Percentiles rank a stretch among this genome's conserved stretches.
These are phyloP conservation scores for Diachasma alloeum DNA, from an alignment of 1,140 invertebrate species.

Conservation along the genomic window DNA sequence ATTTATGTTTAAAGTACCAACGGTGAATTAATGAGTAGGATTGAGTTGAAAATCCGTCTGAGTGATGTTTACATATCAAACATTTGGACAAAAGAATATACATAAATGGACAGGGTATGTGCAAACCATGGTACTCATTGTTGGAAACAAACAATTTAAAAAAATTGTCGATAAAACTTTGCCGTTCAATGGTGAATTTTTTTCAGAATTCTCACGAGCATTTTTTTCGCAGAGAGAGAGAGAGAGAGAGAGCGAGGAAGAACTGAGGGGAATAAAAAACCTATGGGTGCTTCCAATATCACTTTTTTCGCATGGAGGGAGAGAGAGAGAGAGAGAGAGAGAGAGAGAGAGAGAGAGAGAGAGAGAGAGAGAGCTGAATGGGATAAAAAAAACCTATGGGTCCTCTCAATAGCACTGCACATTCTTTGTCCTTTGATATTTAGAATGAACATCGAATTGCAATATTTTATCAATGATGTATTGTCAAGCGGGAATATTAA, in stretches of 20 bases:
- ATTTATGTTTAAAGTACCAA: not conserved
- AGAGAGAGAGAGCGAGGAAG: too few relatives aligned
- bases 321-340: too few relatives aligned
- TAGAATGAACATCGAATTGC: not conserved
- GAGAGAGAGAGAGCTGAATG: not conserved
- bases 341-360: too few relatives aligned
- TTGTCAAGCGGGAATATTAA: not conserved
- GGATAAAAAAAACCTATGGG: not conserved
- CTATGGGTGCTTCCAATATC: too few relatives aligned
- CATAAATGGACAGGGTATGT: not conserved
- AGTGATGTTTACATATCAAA: constrained; percentile 3
- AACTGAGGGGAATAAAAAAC: too few relatives aligned
- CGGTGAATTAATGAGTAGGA: not conserved
- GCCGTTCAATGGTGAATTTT: not conserved
- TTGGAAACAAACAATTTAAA: not conserved
- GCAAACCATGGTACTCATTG: not conserved
- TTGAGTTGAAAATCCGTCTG: not conserved
- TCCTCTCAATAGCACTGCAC: not conserved
- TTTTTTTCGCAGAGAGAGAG: not conserved
- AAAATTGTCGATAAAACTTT: not conserved
- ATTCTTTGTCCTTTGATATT: not conserved
- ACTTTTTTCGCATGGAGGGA: not conserved
- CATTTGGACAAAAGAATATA: constrained; percentile 2
- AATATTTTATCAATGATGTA: not conserved
- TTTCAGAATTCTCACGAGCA: not conserved